Evolutionary conservation across 1,140 invertebrate genomes (phyloP).

Genomic region (Aphidius ervi): DNA sequence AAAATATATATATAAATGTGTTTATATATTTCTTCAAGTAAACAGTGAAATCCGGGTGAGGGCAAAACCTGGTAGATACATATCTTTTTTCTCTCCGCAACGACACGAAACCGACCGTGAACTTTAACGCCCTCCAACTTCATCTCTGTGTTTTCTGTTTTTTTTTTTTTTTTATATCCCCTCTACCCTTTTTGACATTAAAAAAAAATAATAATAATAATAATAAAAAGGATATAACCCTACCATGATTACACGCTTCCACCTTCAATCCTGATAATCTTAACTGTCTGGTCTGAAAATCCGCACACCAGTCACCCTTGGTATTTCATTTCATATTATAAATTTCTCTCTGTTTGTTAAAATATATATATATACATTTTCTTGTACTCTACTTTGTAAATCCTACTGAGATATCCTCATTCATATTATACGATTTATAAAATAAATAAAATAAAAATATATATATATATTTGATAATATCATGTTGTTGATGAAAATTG

Average conservation of each 20-base stretch:
- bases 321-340: no score
- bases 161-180: conserved; percentile 8
- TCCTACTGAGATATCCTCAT: conserved; percentile 19
- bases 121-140: conserved; percentile 25
- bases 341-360: no score
- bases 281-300: conserved; percentile 17
- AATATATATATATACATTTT: no score
- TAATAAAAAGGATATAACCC: no score
- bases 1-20: not conserved
- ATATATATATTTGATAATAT: not conserved
- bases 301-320: conserved; percentile 4
- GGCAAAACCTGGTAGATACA: conserved; percentile 21
- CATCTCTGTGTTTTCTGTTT: conserved; percentile 4
- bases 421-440: conserved; percentile 13
- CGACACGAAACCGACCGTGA: conserved; percentile 30
- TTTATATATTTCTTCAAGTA: conserved; percentile 3
- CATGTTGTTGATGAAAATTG: conserved; percentile 2
- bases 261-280: conserved; percentile 22
- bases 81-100: conserved; percentile 18
- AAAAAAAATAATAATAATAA: no score
- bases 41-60: conserved; percentile 24
- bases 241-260: not conserved
- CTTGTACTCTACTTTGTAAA: not conserved
- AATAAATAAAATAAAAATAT: conserved; percentile 12
- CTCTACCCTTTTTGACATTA: not conserved